Conservation (phyloP, 2,113 vertebrate genomes). For the Alosa alosa region DNA sequence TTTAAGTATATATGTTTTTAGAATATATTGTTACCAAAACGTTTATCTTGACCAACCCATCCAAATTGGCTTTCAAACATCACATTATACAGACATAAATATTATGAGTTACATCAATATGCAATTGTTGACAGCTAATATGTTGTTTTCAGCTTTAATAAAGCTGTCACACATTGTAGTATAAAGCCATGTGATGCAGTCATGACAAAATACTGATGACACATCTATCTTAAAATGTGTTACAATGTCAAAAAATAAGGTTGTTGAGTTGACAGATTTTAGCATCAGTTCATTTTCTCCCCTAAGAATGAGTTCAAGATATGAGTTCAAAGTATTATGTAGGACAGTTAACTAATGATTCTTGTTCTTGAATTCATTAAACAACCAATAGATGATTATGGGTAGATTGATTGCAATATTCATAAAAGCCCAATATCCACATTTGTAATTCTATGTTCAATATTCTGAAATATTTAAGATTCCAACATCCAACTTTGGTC, state of each 20-base stretch:
- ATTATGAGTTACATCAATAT: background rate
- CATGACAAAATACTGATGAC: background rate
- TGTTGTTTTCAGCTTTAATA: background rate
- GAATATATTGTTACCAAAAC: no score
- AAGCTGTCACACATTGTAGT: background rate
- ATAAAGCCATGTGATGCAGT: background rate
- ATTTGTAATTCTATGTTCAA: no score
- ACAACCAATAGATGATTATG: background rate
- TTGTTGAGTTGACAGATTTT: no score
- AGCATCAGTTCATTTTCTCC: no score
- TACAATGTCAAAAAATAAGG: background rate
- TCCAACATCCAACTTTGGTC: background rate
- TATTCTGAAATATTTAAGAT: no score
- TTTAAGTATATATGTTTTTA: no score
- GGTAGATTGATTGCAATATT: no score
- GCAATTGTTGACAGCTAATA: background rate
- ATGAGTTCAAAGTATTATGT: background rate
- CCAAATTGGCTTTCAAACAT: background rate
- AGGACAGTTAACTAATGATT: background rate
- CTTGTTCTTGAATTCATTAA: background rate
- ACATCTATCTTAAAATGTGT: background rate
- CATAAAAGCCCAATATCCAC: no score
- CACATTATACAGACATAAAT: background rate
- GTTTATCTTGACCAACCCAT: no score
- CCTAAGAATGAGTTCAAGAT: background rate